phyloP scores from a whole-genome alignment of 1,140 invertebrate genomes.

The Gerris buenoi region DNA sequence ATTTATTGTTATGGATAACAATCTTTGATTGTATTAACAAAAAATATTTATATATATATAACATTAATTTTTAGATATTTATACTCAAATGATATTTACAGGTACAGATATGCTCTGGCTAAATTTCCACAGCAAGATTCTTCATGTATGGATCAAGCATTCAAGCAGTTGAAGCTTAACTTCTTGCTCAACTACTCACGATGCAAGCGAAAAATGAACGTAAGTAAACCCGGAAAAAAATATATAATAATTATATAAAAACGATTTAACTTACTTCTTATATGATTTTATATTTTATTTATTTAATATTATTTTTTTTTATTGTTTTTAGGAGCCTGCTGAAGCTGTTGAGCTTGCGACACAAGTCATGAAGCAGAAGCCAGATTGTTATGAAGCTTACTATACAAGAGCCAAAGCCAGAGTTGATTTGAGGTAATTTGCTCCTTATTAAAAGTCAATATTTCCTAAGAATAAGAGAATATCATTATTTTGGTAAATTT shows the following conservation, averaged over 20 bases:
- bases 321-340: constrained; percentile 46
- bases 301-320: constrained; percentile 7
- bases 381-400: constrained; percentile 79
- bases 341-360: constrained; percentile 76
- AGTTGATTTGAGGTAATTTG: constrained; percentile 48
- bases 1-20: too few species aligned
- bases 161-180: constrained; percentile 73
- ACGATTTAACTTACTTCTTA: too few species aligned
- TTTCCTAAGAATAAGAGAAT: too few species aligned
- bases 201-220: constrained; percentile 84
- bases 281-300: too few species aligned
- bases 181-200: constrained; percentile 77
- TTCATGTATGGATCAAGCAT: constrained; percentile 40
- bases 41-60: too few species aligned
- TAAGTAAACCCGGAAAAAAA: too few species aligned
- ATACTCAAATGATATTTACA: too few species aligned
- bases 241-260: too few species aligned
- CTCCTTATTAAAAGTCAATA: too few species aligned
- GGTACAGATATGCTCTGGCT: constrained; percentile 80
- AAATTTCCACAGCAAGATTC: constrained; percentile 50
- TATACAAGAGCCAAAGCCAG: constrained; percentile 78
- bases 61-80: too few species aligned
- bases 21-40: too few species aligned
- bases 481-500: too few species aligned
- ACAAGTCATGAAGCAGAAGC: constrained; percentile 63